Base-by-base conservation (phyloP, 2,888 invertebrate species). In the Lepidochrysops patricia region DNA sequence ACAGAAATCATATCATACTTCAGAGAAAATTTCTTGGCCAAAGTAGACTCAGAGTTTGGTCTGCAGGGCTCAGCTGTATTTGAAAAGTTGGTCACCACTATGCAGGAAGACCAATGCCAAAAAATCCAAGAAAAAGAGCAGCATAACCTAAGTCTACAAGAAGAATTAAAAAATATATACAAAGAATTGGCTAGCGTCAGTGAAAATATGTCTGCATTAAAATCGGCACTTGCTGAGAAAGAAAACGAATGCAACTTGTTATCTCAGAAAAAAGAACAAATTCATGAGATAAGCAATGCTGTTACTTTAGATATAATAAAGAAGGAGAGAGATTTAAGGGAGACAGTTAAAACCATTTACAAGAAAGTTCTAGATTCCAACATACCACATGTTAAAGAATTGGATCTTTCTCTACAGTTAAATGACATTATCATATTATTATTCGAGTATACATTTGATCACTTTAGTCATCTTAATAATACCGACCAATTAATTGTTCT, bases 281-380 rank as follows among this genome's bases (percentile, higher is more conserved):
- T 83, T 6, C 71, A 77, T 12, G 83, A 87, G 72, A 84, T 89
- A 60, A 80, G 70, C 66, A 78, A 74, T 37, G 80, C 82, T 19
- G 81, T 88, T 0, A 86, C 84, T 4, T 63, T 83, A 57, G 82
- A 87, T 60, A 75, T 88, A 15, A 68, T 84, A 3, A 71, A 70
- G 59, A 84, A 73, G 68, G 84, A 87, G 63, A 62, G 79, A 63
- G 75, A 77, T 49, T 65, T 82, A 23, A 68, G 65, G n/a, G 70
- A 74, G 49, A 69, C 70, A n/a, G 69, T 86, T 9, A 65, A 52
- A 34, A 69, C 73, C 29, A 71, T 74, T 49, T 80, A 72, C 64
- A 66, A 70, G 37, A 76, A 72, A 66, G 71, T 88, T 15, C 29
- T 70, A 0, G 67, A 79, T 48, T 63, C 70, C 48, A 71, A 80